Percentiles rank a stretch among this genome's conserved stretches.
phyloP scores from a whole-genome alignment of 2,888 invertebrate genomes.

The Agriopis aurantiaria region DNA sequence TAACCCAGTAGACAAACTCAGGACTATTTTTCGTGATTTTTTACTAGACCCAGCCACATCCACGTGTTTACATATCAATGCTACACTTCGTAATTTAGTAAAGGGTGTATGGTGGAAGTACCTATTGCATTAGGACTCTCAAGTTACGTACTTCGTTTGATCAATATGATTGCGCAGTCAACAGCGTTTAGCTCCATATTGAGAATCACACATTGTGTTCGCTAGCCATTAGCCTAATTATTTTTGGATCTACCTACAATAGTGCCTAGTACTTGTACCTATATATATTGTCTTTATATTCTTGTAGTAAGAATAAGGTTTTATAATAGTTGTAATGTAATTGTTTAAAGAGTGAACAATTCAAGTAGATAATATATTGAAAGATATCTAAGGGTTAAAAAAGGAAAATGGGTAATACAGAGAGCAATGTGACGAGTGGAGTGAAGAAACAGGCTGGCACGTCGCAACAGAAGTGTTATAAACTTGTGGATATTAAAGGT shows the following conservation, averaged over 20 bases:
- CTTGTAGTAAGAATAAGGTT: not conserved
- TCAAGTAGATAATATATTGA: too few relatives aligned
- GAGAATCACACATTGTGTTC: too few relatives aligned
- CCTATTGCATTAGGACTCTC: not conserved
- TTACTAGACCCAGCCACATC: too few relatives aligned
- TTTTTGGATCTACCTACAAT: too few relatives aligned
- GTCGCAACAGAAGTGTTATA: conserved; percentile 93
- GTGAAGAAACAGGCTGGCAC: conserved; percentile 98
- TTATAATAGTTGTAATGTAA: not conserved
- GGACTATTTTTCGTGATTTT: too few relatives aligned
- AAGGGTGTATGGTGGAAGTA: too few relatives aligned
- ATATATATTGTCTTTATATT: conserved; percentile 23
- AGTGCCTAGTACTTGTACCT: not conserved
- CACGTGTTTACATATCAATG: too few relatives aligned
- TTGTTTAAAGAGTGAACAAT: too few relatives aligned
- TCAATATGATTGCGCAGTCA: conserved; percentile 9
- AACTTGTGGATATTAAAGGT: conserved; percentile 96
- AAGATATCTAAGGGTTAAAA: not conserved
- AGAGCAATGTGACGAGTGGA: conserved; percentile 96
- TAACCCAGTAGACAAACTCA: too few relatives aligned
- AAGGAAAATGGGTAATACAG: conserved; percentile 89
- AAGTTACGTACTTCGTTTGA: conserved; percentile 7
- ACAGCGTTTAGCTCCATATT: not conserved
- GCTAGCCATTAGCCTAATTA: too few relatives aligned
- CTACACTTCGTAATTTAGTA: not conserved